Evolutionary conservation across 2,888 invertebrate species (phyloP), one percentile per base, ranked within the genome.

Genomic region (Eurytoma californica): DNA sequence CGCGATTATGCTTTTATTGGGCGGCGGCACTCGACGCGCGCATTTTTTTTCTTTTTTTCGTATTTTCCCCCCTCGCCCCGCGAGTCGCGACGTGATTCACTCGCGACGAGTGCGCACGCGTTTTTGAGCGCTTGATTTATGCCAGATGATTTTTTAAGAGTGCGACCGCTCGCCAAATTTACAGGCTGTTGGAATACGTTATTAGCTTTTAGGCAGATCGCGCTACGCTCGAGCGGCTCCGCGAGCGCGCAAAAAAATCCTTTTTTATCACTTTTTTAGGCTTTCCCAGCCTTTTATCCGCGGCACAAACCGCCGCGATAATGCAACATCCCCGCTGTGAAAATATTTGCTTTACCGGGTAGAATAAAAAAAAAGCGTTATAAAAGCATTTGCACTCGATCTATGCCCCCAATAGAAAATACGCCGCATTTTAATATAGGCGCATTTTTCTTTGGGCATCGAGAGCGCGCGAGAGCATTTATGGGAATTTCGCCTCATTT

Each of bases 51-150:
- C 51, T 49, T 53, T 51, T 20, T 2, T 14, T 24, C 9, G 49
- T 24, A 0, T 20, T 72, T 72, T 53, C 9, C 20, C 47, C 13
- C 3, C 1, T 47, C n/a, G 47, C 7, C 7, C n/a, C 14, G 4
- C 53, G n/a, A 53, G 53, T 16, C 53, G 47, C n/a, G 76, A 39
- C 61, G 68, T 75, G 67, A 67, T 67, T 74, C 74, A 67, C 68
- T 75, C 75, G 13, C 39, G 20, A 20, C 20, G 18, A 16, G 65
- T 53, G 30, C 30, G 24, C 57, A 4, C 53, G 69, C 69, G 60
- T 63, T 69, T 76, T 76, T 63, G 61, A 76, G 55, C 76, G 76
- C 76, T 77, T 77, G 65, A 77, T 77, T 77, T 70, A 77, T 70
- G 65, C 70, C 70, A 30, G 70, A 77, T 77, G 77, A 70, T 77